Evolutionary conservation across 2,888 invertebrate species (phyloP), one percentile per base, ranked within the genome.

Genomic region (Apodemia duryi): DNA sequence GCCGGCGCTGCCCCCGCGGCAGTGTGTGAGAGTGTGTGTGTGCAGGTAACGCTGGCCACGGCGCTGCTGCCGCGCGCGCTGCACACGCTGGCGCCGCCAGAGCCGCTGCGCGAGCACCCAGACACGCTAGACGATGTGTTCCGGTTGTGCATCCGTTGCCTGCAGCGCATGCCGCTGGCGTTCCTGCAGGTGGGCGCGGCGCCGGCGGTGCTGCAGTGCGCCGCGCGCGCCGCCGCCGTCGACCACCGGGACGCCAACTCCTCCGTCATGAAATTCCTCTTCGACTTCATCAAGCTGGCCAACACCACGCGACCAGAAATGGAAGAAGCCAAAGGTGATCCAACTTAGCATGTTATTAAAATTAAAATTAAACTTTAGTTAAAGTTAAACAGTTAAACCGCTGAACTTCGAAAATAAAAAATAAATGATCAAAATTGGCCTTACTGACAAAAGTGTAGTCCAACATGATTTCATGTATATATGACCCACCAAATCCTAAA

Each of bases 41-140:
- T 93, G 97, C 84, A 98, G n/a, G 80, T 95, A 95, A 80, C 97
- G 97, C 87, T 97, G 97, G 72, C 98, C 97, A 85, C 96, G 83
- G 96, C 97, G 60, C 95, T 96, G 77, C 95, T 96, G 77, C 94
- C 94, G 67, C 96, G 95, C 38, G 97, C 98, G 77, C 94, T 99
- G 73, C 69, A 94, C 96, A 62, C 95, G 95, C 71, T 95, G 94
- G 3, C 94, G 94, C 79, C 92, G 21, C 95, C 94, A 68, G 93
- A 95, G 77, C 98, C 98, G 0, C 91, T 99, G 61, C 92, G 95
- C 68, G 96, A 98, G 83, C 97, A 99, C 91, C 99, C 99, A 0
- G 99, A 99, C 79, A 99, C 99, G 0, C 98, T 99, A 0, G 99
- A 99, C 81, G 99, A 99, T 82, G 95, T 99, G 72, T 99, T 99